Evolutionary conservation across 92 coral and sea anemone species (phyloP).

Genomic region (Phenganax subtilis): DNA sequence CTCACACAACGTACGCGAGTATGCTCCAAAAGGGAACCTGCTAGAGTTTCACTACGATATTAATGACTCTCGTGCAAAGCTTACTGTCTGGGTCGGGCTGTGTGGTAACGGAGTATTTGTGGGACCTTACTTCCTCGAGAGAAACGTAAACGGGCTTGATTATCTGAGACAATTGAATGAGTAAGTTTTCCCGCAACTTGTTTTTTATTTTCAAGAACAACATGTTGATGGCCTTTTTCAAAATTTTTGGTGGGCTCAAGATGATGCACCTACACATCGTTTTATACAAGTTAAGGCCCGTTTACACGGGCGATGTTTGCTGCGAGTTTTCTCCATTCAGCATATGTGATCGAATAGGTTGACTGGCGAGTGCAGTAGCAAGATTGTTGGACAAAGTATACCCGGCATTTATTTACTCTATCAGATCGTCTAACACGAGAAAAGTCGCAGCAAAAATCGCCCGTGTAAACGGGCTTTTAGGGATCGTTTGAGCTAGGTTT

Average conservation of each 20-base stretch:
- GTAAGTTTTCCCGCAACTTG: conserved; percentile 7
- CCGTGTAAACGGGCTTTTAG: not conserved
- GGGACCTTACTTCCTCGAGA: not conserved
- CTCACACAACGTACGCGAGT: not conserved
- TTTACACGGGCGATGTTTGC: not conserved
- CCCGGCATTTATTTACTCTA: too few species aligned
- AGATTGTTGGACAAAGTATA: too few species aligned
- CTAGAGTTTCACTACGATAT: not conserved
- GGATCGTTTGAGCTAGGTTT: not conserved
- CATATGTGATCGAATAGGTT: not conserved
- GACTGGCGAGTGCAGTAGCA: too few species aligned
- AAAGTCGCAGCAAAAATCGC: too few species aligned
- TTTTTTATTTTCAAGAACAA: not conserved
- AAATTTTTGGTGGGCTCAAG: conserved; percentile 7
- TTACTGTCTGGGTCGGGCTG: not conserved
- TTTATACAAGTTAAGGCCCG: conserved; percentile 13
- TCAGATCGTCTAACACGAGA: too few species aligned
- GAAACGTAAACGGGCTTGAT: not conserved
- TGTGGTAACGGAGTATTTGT: not conserved
- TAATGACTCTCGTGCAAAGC: not conserved
- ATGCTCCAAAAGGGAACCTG: not conserved
- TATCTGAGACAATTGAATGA: conserved; percentile 2
- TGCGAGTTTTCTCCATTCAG: too few species aligned
- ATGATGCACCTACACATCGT: conserved; percentile 11
- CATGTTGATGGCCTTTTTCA: not conserved